Conservation (phyloP, 30 jellyfish, hydroid and myxozoan genomes). For the Chironex yamaguchii region DNA sequence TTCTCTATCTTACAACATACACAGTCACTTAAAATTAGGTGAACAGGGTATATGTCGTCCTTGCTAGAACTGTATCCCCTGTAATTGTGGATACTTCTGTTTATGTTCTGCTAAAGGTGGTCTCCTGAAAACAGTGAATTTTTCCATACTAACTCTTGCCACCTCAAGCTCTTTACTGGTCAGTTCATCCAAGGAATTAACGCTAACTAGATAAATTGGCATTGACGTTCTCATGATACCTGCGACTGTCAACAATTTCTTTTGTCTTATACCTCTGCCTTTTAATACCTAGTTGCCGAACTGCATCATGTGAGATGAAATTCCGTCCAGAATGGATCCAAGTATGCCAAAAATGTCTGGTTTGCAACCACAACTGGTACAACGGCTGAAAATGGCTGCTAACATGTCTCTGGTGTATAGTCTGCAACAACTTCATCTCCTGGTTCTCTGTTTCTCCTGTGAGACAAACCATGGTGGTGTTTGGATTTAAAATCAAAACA, state of each 20-base stretch:
- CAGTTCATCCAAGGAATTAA: slow-evolving; percentile 14
- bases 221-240: slow-evolving; percentile 46
- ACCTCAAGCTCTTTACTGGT: slow-evolving; percentile 59
- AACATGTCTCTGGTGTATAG: slow-evolving; percentile 26
- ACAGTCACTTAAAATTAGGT: slow-evolving; percentile 41
- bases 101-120: slow-evolving; percentile 51
- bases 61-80: slow-evolving; percentile 8
- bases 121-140: slow-evolving; percentile 54
- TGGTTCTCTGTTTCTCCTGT: slow-evolving; percentile 40
- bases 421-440: background rate
- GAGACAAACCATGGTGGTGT: slow-evolving; percentile 50
- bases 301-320: slow-evolving; percentile 54
- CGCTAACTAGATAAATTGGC: slow-evolving; percentile 36
- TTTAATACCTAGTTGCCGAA: slow-evolving; percentile 14
- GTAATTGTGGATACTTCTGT: slow-evolving; percentile 26
- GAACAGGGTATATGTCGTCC: too few relatives aligned
- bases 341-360: slow-evolving; percentile 44
- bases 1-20: slow-evolving; percentile 43
- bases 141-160: slow-evolving; percentile 51
- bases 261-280: slow-evolving; percentile 16
- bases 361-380: slow-evolving; percentile 6
- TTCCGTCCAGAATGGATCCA: slow-evolving; percentile 60
- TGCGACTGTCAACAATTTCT: slow-evolving; percentile 23
- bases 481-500: too few relatives aligned
- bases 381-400: slow-evolving; percentile 18